Evolutionary conservation across 2,113 vertebrate genomes (phyloP), one percentile per base, ranked within the genome.

Genomic region (Ptychochromis oligacanthus): DNA sequence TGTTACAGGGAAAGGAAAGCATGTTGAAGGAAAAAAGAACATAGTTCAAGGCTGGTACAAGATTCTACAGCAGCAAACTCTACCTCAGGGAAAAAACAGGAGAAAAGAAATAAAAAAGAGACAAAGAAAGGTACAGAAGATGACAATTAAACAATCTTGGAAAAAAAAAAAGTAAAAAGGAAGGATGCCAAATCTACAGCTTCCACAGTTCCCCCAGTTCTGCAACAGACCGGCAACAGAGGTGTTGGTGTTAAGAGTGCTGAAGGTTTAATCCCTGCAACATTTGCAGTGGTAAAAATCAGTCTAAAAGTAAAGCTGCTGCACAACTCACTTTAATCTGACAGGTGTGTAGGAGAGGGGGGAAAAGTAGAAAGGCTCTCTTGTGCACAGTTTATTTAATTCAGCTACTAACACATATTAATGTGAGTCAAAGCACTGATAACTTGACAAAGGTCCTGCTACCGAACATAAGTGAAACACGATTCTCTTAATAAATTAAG

Each of bases 211-310:
- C 34, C 72, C 17, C 17, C 7, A 31, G 34, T 52, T 49, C 7
- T 43, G 14, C 20, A 65, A 26, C 10, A 72, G 26, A 52, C 14
- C 40, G 24, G 56, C 7, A 38, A 36, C 55, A 74, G 58, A 62
- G 58, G 38, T 77, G 57, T 34, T 24, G 36, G 46, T 61, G 75
- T 49, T 70, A 22, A 43, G 22, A 58, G 57, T 34, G 12, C 11
- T 49, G 34, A 64, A 61, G 28, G 62, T 82, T 82, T 82, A 58
- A 89, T 75, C 38, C 74, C 61, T 57, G 64, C 14, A 75, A 86
- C 40, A 11, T 74, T 46, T 55, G 31, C 38, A 24, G 77, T 5
- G 22, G 43, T 24, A 54, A 46, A 34, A 64, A 54, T 58, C 40
- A 75, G 57, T 75, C 28, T 10, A 28, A 49, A 55, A 77, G 49